phyloP scores from a whole-genome alignment of 2,888 invertebrate species.

The Gastrophysa polygoni region DNA sequence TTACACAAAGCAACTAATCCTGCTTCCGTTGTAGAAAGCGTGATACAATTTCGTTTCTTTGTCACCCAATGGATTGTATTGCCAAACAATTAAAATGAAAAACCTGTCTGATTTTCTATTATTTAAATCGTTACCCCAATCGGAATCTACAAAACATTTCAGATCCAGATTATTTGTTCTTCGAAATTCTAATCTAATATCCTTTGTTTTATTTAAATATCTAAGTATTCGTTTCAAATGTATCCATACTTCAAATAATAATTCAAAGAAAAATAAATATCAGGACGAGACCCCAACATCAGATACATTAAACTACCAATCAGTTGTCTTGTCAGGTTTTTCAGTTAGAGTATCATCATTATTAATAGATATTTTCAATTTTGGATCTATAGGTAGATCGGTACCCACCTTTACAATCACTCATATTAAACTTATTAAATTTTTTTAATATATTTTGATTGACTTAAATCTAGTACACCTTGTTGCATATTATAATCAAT shows the following conservation, averaged over 20 bases:
- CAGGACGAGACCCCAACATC: slow-evolving; percentile 23
- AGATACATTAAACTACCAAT: slow-evolving; percentile 29
- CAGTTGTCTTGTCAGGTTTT: slow-evolving; percentile 15
- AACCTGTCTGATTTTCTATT: background rate
- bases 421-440: background rate
- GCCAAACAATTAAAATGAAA: background rate
- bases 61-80: too few relatives aligned
- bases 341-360: slow-evolving; percentile 2
- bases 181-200: background rate
- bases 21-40: too few relatives aligned
- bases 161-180: background rate
- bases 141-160: background rate
- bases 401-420: background rate
- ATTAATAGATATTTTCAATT: background rate
- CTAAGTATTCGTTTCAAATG: slow-evolving; percentile 22
- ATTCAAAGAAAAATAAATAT: slow-evolving; percentile 27
- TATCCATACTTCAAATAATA: slow-evolving; percentile 13
- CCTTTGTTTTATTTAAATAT: background rate
- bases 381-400: slow-evolving; percentile 1
- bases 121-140: background rate
- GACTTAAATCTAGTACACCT: background rate
- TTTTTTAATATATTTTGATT: slow-evolving; percentile 2
- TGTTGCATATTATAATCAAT: slow-evolving; percentile 25
- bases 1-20: too few relatives aligned
- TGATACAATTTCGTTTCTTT: too few relatives aligned